Evolutionary conservation across 2,888 invertebrate genomes (phyloP).

Genomic region (Hypsopygia costalis): DNA sequence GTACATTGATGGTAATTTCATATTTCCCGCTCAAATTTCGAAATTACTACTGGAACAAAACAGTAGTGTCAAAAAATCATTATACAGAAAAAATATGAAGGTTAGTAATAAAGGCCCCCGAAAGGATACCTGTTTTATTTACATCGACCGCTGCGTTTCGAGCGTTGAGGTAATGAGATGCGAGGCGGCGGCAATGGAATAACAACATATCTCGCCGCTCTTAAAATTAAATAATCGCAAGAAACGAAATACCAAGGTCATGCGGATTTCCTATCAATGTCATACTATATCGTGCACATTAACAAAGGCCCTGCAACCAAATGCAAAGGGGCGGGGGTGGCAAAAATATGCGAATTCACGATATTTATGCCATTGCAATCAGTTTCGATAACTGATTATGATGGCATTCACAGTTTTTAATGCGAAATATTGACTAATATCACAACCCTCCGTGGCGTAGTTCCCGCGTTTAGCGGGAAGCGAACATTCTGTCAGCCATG

Average conservation of each 20-base stretch:
- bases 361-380: conserved; percentile 69
- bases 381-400: conserved; percentile 74
- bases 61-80: conserved; percentile 22
- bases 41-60: not conserved
- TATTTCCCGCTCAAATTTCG: not conserved
- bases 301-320: conserved; percentile 80
- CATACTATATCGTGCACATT: conserved; percentile 77
- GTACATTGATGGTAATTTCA: not conserved
- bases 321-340: conserved; percentile 81
- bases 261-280: conserved; percentile 79
- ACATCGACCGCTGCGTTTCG: conserved; percentile 66
- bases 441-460: conserved; percentile 79
- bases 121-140: conserved; percentile 67
- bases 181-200: conserved; percentile 61
- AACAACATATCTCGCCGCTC: conserved; percentile 60
- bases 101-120: conserved; percentile 64
- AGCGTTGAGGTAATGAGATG: conserved; percentile 52
- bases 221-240: conserved; percentile 69
- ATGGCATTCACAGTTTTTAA: conserved; percentile 71
- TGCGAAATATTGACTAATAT: conserved; percentile 63
- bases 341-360: conserved; percentile 67
- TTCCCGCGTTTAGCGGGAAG: conserved; percentile 82
- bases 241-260: conserved; percentile 79
- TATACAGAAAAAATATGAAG: conserved; percentile 46
- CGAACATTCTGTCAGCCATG: conserved; percentile 81